phyloP scores from a whole-genome alignment of 2,113 vertebrate genomes.

The Anser brachyrhynchus region DNA sequence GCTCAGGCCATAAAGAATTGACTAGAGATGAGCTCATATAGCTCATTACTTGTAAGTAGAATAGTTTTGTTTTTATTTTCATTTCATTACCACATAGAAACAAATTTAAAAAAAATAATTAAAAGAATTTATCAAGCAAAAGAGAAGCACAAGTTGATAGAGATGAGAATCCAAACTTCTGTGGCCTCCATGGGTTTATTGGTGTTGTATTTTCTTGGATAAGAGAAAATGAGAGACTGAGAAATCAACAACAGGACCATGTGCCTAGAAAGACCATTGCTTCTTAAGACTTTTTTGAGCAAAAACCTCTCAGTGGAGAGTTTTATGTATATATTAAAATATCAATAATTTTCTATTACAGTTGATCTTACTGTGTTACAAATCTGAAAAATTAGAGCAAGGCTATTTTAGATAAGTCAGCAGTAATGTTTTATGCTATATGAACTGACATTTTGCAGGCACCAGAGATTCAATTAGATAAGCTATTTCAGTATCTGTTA shows the following conservation, averaged over 20 bases:
- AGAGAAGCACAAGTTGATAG: background rate
- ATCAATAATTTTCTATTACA: background rate
- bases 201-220: background rate
- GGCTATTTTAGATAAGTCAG: conserved; percentile 17
- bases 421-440: conserved; percentile 28
- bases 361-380: background rate
- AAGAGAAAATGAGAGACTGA: background rate
- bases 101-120: background rate
- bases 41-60: background rate
- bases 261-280: accelerated
- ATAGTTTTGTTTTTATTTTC: background rate
- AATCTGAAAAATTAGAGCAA: conserved; percentile 24
- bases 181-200: background rate
- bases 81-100: background rate
- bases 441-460: conserved; percentile 45
- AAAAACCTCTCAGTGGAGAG: background rate
- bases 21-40: background rate
- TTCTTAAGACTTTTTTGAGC: background rate
- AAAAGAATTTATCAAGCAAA: accelerated
- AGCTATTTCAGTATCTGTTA: conserved; percentile 37
- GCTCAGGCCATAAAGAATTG: background rate
- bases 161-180: background rate
- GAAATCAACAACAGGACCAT: accelerated
- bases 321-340: background rate
- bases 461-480: conserved; percentile 53